These are phyloP conservation scores for Cecropterus lyciades DNA, from an alignment of 1,140 invertebrate genomes.

Conservation along the genomic window DNA sequence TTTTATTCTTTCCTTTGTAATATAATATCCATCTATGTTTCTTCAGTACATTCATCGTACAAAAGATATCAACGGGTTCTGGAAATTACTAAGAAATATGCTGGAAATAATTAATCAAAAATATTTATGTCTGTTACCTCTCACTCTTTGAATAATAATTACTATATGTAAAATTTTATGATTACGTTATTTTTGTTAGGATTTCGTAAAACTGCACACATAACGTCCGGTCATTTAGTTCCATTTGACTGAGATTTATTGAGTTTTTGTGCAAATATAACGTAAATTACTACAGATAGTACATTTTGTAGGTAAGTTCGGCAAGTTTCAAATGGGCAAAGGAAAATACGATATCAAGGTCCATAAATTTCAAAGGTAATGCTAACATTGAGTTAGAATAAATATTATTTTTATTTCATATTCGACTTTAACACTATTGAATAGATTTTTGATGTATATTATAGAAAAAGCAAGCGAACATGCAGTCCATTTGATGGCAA, in stretches of 20 bases:
- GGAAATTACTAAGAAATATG: too few relatives aligned
- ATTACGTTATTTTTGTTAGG: conserved; percentile 2
- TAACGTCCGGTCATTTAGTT: conserved; percentile 20
- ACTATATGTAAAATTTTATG: neutral
- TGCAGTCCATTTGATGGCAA: too few relatives aligned
- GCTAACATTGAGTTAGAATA: too few relatives aligned
- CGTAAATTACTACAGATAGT: neutral
- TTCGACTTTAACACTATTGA: too few relatives aligned
- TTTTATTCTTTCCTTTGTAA: neutral
- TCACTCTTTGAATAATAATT: neutral
- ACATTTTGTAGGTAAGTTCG: neutral
- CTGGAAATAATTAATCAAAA: too few relatives aligned
- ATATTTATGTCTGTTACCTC: too few relatives aligned
- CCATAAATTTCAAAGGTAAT: too few relatives aligned
- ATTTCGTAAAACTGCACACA: conserved; percentile 11
- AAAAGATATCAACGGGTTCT: conserved; percentile 1
- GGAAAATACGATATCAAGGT: too few relatives aligned
- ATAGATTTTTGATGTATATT: too few relatives aligned
- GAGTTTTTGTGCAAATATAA: conserved; percentile 22
- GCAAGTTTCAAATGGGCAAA: too few relatives aligned
- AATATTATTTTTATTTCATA: too few relatives aligned
- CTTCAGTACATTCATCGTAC: neutral
- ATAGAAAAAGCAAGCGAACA: too few relatives aligned
- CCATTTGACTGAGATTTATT: conserved; percentile 22
- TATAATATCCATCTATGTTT: neutral